Base-by-base conservation (phyloP, 1,140 invertebrate species). In the Drosophila parabipectinata region DNA sequence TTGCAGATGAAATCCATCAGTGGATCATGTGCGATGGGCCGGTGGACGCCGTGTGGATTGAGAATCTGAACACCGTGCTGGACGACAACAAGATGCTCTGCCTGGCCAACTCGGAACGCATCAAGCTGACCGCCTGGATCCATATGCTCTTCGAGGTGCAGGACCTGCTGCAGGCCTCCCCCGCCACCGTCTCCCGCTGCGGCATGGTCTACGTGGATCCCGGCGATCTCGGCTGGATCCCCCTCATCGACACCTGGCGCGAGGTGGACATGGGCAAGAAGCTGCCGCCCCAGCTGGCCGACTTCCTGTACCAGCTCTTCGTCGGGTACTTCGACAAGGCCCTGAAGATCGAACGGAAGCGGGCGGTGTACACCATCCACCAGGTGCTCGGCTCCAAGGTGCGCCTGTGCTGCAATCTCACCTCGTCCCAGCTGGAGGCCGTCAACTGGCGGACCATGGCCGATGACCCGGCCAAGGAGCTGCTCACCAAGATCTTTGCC, bases 1-100 rank as follows among this genome's bases (percentile, higher is more conserved):
- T 52, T 14, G 0, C 32, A 88, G 90, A 94, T 50, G 94, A 94
- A 69, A 94, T 96, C 56, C 95, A 96, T 88, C 95, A 98, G 81
- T 97, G 96, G 96, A 93, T 97, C 44, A 94, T 97, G 51, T 97
- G 95, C 91, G 97, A 99, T 88, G 98, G 98, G 0, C 97, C 97
- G 0, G 97, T 98, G 0, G 98, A 98, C 92, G 97, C 97, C 6
- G 95, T 98, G 2, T 99, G 98, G 98, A 98, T 98, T 51, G 97
- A 98, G 92, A 98, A 98, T 92, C 95, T 99, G 94, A 98, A 98
- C 91, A 98, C 97, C 0, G 96, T 97, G 2, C 92, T 98, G 6
- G 98, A 98, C 88, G 97, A 98, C 90, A 98, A 98, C 91, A 98
- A 98, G 93, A 98, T 98, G 95, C 92, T 98, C 1, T 97, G 96